phyloP scores from a whole-genome alignment of 2,797 vertebrate species.

The Staurois parvus region DNA sequence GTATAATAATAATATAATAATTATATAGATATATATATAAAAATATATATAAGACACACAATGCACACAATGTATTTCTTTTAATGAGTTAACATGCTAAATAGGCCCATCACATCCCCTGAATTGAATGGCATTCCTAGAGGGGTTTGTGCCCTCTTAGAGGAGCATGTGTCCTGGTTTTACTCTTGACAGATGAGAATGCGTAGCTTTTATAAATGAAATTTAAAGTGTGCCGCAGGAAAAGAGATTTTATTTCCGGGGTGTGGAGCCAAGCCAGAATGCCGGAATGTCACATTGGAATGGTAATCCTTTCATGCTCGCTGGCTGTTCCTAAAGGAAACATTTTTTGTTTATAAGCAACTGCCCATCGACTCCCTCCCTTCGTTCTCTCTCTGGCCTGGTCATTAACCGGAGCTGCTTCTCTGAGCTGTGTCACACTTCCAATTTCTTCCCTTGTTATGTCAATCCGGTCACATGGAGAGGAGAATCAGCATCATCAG shows the following conservation, averaged over 20 bases:
- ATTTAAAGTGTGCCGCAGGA: constrained; percentile 62
- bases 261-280: constrained; percentile 67
- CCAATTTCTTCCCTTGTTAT: constrained; percentile 45
- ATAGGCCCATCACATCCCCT: background rate
- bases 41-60: no score
- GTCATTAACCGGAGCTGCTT: constrained; percentile 27
- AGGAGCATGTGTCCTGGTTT: constrained; percentile 53
- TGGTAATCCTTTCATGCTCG: constrained; percentile 60
- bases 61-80: background rate
- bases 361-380: constrained; percentile 31
- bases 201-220: constrained; percentile 57
- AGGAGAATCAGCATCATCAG: constrained; percentile 18
- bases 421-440: constrained; percentile 50
- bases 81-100: background rate
- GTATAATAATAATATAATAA: no score
- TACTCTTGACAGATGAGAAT: constrained; percentile 57
- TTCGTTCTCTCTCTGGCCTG: constrained; percentile 11
- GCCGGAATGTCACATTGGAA: constrained; percentile 62
- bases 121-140: constrained; percentile 19
- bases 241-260: constrained; percentile 70
- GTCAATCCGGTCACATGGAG: constrained; percentile 57
- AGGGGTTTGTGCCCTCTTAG: constrained; percentile 39
- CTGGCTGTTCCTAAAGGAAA: constrained; percentile 61
- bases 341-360: constrained; percentile 62
- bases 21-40: no score